Conservation (phyloP, 2,888 invertebrate species). For the Drosophila affinis region DNA sequence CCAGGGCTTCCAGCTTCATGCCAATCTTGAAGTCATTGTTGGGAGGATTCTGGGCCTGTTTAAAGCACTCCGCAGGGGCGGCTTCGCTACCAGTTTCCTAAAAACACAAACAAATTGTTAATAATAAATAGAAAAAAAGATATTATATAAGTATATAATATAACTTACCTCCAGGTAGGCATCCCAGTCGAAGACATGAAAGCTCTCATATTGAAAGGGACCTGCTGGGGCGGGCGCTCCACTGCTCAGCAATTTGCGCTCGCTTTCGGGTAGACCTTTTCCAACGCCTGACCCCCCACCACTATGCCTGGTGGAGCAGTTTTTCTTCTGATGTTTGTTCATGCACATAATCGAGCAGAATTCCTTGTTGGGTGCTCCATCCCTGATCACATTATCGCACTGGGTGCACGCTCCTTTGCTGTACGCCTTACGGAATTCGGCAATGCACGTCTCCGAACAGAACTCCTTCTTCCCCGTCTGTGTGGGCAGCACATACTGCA, state of each 20-base stretch:
- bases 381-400: conserved; percentile 93
- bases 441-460: conserved; percentile 94
- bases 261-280: conserved; percentile 52
- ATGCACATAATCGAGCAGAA: conserved; percentile 94
- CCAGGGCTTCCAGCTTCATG: conserved; percentile 97
- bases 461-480: conserved; percentile 96
- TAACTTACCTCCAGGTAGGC: conserved; percentile 86
- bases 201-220: conserved; percentile 90
- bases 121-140: too few relatives aligned
- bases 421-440: conserved; percentile 94
- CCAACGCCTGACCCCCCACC: conserved; percentile 33
- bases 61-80: conserved; percentile 94
- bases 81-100: conserved; percentile 91
- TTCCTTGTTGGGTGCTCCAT: conserved; percentile 90
- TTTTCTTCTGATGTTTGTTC: conserved; percentile 92
- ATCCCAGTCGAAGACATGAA: conserved; percentile 94
- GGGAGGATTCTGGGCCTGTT: conserved; percentile 92
- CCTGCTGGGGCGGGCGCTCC: conserved; percentile 86
- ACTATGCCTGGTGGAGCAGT: conserved; percentile 84
- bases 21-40: conserved; percentile 95
- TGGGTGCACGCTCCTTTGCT: conserved; percentile 93
- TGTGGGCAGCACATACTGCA: conserved; percentile 92
- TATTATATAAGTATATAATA: too few relatives aligned
- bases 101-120: conserved; percentile 41
- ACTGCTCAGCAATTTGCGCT: conserved; percentile 77